These are phyloP conservation scores for Stigmatopora argus DNA, from an alignment of 2,113 vertebrate species.

Conservation along the genomic window DNA sequence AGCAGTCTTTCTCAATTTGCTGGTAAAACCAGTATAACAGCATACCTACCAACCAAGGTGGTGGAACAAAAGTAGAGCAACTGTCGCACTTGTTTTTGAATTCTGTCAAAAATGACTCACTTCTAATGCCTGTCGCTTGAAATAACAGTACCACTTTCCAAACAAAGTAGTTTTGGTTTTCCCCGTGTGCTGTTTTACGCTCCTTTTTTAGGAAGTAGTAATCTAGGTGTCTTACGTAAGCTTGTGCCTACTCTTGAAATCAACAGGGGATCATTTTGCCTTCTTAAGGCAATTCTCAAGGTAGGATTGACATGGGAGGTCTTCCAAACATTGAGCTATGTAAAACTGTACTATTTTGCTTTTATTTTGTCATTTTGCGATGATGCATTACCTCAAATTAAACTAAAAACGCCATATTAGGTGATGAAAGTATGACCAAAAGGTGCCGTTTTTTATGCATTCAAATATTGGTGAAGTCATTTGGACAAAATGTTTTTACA, in stretches of 20 bases:
- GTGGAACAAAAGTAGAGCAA: neutral
- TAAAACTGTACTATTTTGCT: neutral
- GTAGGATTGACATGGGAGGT: slow-evolving; percentile 14
- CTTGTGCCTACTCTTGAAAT: slow-evolving; percentile 40
- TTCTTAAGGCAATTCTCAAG: slow-evolving; percentile 47
- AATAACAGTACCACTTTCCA: slow-evolving; percentile 59
- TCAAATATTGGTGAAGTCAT: neutral
- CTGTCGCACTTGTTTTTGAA: neutral
- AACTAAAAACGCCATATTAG: neutral
- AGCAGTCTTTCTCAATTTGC: neutral
- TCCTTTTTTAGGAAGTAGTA: slow-evolving; percentile 72
- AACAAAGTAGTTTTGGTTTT: slow-evolving; percentile 47
- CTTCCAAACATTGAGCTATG: neutral
- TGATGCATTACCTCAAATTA: neutral
- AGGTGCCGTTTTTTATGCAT: neutral
- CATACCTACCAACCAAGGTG: slow-evolving; percentile 5
- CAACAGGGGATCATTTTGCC: slow-evolving; percentile 40
- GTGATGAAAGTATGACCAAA: neutral
- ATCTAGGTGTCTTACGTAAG: slow-evolving; percentile 55
- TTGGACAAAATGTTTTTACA: neutral
- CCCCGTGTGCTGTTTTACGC: slow-evolving; percentile 32
- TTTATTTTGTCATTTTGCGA: neutral
- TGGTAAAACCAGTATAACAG: slow-evolving; percentile 10
- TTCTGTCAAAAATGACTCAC: neutral
- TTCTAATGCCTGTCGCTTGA: slow-evolving; percentile 37